Evolutionary conservation across 2,888 invertebrate species (phyloP), one percentile per base, ranked within the genome.

Genomic region (Euproctis similis): DNA sequence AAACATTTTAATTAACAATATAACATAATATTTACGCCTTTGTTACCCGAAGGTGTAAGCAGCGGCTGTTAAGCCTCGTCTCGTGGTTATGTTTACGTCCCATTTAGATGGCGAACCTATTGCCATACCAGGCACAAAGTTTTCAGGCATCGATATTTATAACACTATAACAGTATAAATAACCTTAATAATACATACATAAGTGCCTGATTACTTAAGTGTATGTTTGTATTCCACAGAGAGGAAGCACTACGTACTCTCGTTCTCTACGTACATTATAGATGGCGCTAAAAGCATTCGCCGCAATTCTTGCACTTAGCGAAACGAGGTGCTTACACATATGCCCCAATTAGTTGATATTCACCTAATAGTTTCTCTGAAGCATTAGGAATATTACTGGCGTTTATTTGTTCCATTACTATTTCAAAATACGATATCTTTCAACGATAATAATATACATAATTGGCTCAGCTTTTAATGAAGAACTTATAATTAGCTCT

Each of bases 281-380:
- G 35, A 58, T 53, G 42, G 33, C 49, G 47, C 53, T 58, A 51
- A 60, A 53, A 58, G 59, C 59, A 36, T 31, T 38, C 22, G 25
- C 50, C 24, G 26, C 50, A 45, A 28, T 17, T 10, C 28, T 26
- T 49, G 55, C 59, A 59, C 54, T 57, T 55, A 57, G 41, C 30
- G 42, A 28, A 31, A 46, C 38, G 40, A 37, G 32, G 34, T 36
- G 33, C 34, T 31, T 17, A 28, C 26, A 31, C 42, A 49, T 40
- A 46, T 37, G 42, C 36, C 41, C 50, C 46, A 58, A 53, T 62
- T 57, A 25, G 2, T 9, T 8, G 17, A 25, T 25, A 25, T 48
- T 38, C 39, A 30, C 33, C 42, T 53, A 48, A 50, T 50, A 51
- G 48, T 47, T 47, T 32, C 38, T 31, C 42, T 44, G 37, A 45